Evolutionary conservation across 2,113 vertebrate species (phyloP).

Genomic region (Tetrax tetrax): DNA sequence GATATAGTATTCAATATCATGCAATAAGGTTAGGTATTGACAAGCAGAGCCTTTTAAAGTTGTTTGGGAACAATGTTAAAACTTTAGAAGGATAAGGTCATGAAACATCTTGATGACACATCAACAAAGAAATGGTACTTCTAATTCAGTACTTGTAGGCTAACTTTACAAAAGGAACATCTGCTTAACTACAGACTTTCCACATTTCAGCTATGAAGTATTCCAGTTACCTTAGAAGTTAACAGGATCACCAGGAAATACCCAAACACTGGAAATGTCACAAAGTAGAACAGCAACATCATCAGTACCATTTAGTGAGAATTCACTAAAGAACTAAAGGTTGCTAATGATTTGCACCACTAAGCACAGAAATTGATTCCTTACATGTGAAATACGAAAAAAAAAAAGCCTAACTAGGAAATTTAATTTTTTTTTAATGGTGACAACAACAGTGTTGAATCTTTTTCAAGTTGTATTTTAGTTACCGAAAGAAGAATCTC

Average conservation of each 20-base stretch:
- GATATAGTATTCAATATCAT: not conserved
- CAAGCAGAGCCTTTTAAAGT: not conserved
- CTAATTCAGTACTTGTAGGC: not conserved
- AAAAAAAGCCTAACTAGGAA: not conserved
- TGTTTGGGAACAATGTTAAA: not conserved
- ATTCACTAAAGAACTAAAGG: not conserved
- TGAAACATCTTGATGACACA: not conserved
- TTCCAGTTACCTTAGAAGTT: not conserved
- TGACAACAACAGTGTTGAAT: not conserved
- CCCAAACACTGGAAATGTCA: not conserved
- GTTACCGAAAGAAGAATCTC: not conserved
- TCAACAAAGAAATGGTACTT: not conserved
- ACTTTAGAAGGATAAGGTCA: not conserved
- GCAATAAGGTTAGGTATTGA: not conserved
- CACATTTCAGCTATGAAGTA: not conserved
- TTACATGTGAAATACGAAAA: not conserved
- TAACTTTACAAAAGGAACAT: not conserved
- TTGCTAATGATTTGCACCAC: not conserved
- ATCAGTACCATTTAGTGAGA: not conserved
- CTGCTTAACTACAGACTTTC: not conserved
- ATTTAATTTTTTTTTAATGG: not conserved
- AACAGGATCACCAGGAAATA: not conserved
- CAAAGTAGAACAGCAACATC: not conserved
- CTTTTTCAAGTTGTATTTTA: not conserved
- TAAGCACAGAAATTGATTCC: not conserved